A percentile compares a stretch with the other conserved stretches of the same genome.
Conservation (phyloP, 1,140 invertebrate genomes). For the Drosophila athabasca region DNA sequence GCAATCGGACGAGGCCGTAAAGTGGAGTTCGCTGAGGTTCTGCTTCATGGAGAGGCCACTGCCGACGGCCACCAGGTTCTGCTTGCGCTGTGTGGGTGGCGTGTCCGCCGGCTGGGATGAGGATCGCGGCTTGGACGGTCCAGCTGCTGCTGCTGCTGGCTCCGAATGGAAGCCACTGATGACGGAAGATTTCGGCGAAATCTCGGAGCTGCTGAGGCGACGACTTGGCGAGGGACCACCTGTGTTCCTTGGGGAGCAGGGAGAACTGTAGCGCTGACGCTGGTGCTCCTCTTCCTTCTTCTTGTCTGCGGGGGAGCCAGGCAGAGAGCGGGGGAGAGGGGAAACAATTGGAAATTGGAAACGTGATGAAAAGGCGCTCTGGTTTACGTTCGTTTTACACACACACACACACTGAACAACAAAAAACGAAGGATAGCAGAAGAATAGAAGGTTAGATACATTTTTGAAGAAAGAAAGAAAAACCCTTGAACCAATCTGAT, state of each 20-base stretch:
- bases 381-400: slow-evolving; percentile 3
- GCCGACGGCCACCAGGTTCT: slow-evolving; percentile 57
- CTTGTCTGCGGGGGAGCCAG: slow-evolving; percentile 52
- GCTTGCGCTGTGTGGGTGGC: slow-evolving; percentile 43
- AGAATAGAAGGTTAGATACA: background rate
- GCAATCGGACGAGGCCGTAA: slow-evolving; percentile 49
- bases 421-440: background rate
- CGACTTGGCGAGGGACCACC: slow-evolving; percentile 18
- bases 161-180: slow-evolving; percentile 55
- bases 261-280: slow-evolving; percentile 60
- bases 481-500: no score
- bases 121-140: slow-evolving; percentile 21
- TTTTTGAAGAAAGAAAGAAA: slow-evolving; percentile 2
- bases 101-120: slow-evolving; percentile 53
- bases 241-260: slow-evolving; percentile 38
- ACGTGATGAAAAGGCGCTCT: slow-evolving; percentile 6
- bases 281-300: slow-evolving; percentile 74
- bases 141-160: slow-evolving; percentile 24
- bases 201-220: slow-evolving; percentile 56
- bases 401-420: background rate
- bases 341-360: slow-evolving; percentile 16
- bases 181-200: slow-evolving; percentile 53
- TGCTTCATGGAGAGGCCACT: slow-evolving; percentile 73
- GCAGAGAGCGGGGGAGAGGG: background rate
- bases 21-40: slow-evolving; percentile 74